Conservation (phyloP, 2,113 vertebrate genomes). For the Eclectus roratus region DNA sequence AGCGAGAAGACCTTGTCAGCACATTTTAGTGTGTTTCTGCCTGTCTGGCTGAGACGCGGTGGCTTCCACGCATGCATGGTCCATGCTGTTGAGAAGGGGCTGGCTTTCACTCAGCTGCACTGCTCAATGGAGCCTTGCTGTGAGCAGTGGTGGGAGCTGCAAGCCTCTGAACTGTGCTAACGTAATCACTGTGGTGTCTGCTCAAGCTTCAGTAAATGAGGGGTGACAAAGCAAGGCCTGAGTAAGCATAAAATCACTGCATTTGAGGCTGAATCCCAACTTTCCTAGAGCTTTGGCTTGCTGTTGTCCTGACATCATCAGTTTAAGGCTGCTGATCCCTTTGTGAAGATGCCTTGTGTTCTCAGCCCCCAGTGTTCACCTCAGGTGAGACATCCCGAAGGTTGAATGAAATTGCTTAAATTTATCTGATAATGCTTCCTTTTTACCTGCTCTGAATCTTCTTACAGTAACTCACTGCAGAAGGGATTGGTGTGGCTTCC, state of each 20-base stretch:
- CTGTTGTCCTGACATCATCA: accelerated
- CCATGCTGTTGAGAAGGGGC: background rate
- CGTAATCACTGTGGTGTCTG: background rate
- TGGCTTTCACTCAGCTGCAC: background rate
- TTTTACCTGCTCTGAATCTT: background rate
- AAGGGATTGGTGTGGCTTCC: background rate
- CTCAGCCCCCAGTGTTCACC: background rate
- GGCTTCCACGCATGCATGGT: background rate
- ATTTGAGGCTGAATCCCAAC: background rate
- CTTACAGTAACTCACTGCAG: background rate
- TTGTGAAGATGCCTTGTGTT: background rate
- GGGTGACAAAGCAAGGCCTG: background rate
- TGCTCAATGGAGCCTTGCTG: background rate
- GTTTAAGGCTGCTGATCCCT: background rate
- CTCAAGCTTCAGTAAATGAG: background rate
- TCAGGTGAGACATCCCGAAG: background rate
- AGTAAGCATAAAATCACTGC: background rate
- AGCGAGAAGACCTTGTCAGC: background rate
- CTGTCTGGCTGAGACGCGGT: background rate
- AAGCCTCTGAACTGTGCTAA: background rate
- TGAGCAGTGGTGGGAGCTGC: background rate
- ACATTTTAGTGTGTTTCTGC: background rate
- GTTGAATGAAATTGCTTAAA: background rate
- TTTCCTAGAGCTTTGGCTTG: background rate
- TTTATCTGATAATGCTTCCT: background rate